phyloP scores from a whole-genome alignment of 2,113 vertebrate genomes.

The Pomatorhinus ruficollis region DNA sequence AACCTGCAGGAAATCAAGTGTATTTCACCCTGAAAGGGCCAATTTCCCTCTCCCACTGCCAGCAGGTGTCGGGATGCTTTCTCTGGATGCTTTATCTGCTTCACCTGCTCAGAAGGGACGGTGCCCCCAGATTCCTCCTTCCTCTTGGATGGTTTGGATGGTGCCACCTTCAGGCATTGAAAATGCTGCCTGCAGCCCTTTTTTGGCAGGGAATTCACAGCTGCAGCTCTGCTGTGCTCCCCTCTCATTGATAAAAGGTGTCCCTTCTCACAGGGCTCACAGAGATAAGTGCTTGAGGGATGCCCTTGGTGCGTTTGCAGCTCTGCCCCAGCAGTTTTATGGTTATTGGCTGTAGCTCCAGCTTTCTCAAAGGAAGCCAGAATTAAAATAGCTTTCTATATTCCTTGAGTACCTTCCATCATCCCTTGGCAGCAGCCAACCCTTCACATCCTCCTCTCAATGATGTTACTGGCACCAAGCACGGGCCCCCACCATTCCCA shows the following conservation, averaged over 20 bases:
- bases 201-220: not conserved
- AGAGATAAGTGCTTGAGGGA: not conserved
- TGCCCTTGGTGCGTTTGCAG: not conserved
- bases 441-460: not conserved
- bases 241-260: not conserved
- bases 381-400: conserved; percentile 41
- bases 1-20: not conserved
- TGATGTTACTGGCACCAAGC: not conserved
- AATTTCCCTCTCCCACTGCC: not conserved
- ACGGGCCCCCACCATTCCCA: not conserved
- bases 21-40: not conserved
- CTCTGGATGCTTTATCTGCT: not conserved
- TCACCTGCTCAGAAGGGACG: not conserved
- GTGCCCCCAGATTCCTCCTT: not conserved
- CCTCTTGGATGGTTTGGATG: not conserved
- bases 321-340: conserved; percentile 38
- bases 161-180: not conserved
- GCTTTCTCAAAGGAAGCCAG: conserved; percentile 33
- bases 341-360: conserved; percentile 5
- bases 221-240: not conserved
- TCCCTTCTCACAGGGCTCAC: not conserved
- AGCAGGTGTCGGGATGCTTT: not conserved
- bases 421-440: conserved; percentile 29
- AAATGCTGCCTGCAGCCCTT: not conserved
- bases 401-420: conserved; percentile 39